phyloP scores from a whole-genome alignment of 2,113 vertebrate species.

The Prietella phreatophila region DNA sequence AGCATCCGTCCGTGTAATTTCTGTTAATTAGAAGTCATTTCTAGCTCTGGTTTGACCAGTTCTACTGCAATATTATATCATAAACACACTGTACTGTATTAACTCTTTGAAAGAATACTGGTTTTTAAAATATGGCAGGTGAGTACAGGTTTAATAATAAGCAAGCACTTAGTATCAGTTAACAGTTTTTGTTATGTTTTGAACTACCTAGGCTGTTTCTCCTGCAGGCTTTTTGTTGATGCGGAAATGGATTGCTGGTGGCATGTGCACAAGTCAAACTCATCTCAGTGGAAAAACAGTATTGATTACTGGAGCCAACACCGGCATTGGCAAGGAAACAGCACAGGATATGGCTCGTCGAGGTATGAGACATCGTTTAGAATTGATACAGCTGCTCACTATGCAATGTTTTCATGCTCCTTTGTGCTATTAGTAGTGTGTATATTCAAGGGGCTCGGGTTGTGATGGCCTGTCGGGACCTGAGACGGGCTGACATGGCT shows the following conservation, averaged over 20 bases:
- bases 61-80: neutral
- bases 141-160: neutral
- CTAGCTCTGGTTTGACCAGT: no score
- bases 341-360: constrained; percentile 66
- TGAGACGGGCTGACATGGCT: constrained; percentile 62
- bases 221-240: constrained; percentile 54
- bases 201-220: neutral
- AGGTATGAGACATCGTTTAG: constrained; percentile 59
- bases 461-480: constrained; percentile 73
- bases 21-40: no score
- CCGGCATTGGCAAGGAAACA: constrained; percentile 76
- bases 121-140: neutral
- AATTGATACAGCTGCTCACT: neutral
- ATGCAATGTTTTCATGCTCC: neutral
- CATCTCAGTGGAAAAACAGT: constrained; percentile 69
- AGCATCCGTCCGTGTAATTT: no score
- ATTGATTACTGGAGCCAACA: constrained; percentile 74
- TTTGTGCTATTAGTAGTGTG: constrained; percentile 24
- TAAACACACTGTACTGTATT: neutral
- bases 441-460: constrained; percentile 63
- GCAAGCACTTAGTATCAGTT: neutral
- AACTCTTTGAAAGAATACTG: neutral
- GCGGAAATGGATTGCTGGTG: constrained; percentile 68
- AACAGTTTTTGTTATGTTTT: neutral
- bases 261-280: constrained; percentile 58